Percentiles rank a stretch among this genome's conserved stretches.
Conservation (phyloP, 2,888 invertebrate genomes). For the Homarus gammarus region DNA sequence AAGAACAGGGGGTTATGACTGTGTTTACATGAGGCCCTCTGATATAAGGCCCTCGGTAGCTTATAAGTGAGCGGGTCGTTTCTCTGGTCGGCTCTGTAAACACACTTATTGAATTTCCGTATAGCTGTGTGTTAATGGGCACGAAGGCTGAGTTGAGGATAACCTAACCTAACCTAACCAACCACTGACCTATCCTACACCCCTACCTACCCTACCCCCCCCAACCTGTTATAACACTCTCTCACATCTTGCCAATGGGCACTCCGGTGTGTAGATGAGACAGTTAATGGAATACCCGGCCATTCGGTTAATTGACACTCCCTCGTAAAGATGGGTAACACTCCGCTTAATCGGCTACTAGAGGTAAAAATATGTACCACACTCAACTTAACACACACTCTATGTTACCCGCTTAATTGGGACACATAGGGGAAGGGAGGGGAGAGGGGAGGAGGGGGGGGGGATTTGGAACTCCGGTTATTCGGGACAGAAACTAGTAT, state of each 20-base stretch:
- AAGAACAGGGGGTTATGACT: no score
- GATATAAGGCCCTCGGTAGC: no score
- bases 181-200: background rate
- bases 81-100: no score
- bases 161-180: background rate
- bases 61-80: no score
- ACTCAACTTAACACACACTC: background rate
- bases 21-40: no score
- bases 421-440: no score
- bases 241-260: background rate
- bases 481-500: no score
- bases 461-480: no score
- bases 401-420: no score
- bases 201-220: background rate
- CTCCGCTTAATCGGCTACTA: background rate
- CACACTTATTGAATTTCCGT: no score
- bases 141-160: no score
- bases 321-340: background rate
- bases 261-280: background rate
- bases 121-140: background rate
- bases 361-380: background rate
- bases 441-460: no score
- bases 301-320: conserved; percentile 1
- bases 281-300: background rate
- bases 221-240: background rate